Evolutionary conservation across 2,888 invertebrate genomes (phyloP).

Genomic region (Atherix ibis): DNA sequence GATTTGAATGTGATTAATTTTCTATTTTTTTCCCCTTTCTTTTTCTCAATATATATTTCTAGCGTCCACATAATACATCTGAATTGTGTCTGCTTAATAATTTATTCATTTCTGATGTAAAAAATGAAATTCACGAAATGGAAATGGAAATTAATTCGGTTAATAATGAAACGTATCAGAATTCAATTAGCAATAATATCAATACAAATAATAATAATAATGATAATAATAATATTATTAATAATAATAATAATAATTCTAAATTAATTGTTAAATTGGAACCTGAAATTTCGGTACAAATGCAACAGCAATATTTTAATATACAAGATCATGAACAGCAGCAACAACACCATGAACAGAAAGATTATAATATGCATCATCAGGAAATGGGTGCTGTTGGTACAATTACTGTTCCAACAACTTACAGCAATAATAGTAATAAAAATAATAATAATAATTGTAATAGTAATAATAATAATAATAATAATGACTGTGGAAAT

Average conservation of each 20-base stretch:
- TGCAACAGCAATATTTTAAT: too few relatives aligned
- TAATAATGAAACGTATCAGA: too few relatives aligned
- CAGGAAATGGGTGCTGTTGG: neutral
- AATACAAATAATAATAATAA: slow-evolving; percentile 7
- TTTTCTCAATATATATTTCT: too few relatives aligned
- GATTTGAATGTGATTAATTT: neutral
- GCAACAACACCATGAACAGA: slow-evolving; percentile 1
- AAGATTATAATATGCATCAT: neutral
- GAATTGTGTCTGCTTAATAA: slow-evolving; percentile 64
- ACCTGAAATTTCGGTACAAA: slow-evolving; percentile 11
- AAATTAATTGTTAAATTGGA: slow-evolving; percentile 14
- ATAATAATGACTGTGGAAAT: neutral
- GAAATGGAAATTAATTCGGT: slow-evolving; percentile 38
- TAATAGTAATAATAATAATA: neutral
- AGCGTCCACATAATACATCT: slow-evolving; percentile 57
- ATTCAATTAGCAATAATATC: neutral
- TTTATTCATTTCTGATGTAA: slow-evolving; percentile 56
- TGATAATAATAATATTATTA: slow-evolving; percentile 9
- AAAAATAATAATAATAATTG: slow-evolving; percentile 1
- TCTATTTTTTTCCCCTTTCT: slow-evolving; percentile 12
- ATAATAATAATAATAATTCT: slow-evolving; percentile 8
- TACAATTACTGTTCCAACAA: neutral
- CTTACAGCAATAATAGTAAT: neutral
- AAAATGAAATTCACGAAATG: slow-evolving; percentile 43
- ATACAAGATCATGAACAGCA: slow-evolving; percentile 1